phyloP scores from a whole-genome alignment of 2,113 vertebrate genomes.

The Channa argus region DNA sequence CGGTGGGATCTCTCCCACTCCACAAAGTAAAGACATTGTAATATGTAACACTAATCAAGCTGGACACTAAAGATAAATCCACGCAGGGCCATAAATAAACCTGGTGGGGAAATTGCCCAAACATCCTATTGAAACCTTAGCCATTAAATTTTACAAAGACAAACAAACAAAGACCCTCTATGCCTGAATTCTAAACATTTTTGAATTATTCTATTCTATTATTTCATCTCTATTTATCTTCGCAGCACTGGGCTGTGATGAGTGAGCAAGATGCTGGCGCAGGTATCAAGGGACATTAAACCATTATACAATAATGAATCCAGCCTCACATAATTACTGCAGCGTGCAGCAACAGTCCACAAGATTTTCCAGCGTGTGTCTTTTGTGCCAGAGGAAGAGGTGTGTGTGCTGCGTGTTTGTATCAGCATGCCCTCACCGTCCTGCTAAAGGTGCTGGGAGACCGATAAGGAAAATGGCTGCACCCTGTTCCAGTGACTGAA shows the following conservation, averaged over 20 bases:
- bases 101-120: no score
- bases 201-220: not conserved
- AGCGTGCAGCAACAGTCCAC: conserved; percentile 35
- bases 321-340: conserved; percentile 52
- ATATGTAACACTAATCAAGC: no score
- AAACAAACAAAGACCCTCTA: not conserved
- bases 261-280: conserved; percentile 26
- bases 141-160: not conserved
- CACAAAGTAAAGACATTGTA: no score
- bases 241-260: conserved; percentile 11
- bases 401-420: conserved; percentile 30
- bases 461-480: conserved; percentile 53
- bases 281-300: conserved; percentile 43
- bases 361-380: conserved; percentile 29
- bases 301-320: conserved; percentile 50
- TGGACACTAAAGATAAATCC: no score
- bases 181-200: not conserved
- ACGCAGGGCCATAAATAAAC: no score
- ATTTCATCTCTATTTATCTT: conserved; percentile 38
- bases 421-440: conserved; percentile 15
- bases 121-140: not conserved
- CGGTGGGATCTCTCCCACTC: no score
- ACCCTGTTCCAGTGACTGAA: conserved; percentile 15
- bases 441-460: conserved; percentile 53
- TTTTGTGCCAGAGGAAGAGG: conserved; percentile 36